These are phyloP conservation scores for Papilio elwesi DNA, from an alignment of 2,888 invertebrate species.

Conservation along the genomic window DNA sequence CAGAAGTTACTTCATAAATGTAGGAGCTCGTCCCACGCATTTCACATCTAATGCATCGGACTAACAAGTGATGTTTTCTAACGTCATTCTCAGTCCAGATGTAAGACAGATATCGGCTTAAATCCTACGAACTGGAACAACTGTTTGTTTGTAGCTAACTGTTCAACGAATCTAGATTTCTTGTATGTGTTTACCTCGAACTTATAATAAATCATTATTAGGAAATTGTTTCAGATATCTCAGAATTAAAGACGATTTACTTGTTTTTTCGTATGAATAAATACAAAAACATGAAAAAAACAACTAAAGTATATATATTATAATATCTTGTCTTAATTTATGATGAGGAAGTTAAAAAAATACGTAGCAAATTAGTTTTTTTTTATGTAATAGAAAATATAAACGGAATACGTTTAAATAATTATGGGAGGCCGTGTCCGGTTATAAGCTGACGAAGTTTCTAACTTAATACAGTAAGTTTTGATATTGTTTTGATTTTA, in stretches of 20 bases:
- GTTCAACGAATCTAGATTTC: conserved; percentile 4
- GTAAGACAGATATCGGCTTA: conserved; percentile 32
- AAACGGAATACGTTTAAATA: no score
- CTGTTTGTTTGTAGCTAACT: conserved; percentile 13
- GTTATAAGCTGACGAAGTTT: no score
- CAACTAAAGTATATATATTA: no score
- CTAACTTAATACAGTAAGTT: no score
- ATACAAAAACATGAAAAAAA: no score
- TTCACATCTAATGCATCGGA: conserved; percentile 10
- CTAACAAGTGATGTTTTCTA: conserved; percentile 6
- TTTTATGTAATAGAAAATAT: no score
- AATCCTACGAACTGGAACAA: conserved; percentile 16
- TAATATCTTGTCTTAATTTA: no score
- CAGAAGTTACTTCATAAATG: conserved; percentile 22
- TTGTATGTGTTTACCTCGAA: neutral
- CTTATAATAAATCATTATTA: neutral
- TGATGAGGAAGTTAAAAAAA: no score
- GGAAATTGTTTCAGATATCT: neutral
- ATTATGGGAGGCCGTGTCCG: no score
- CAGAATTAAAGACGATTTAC: neutral
- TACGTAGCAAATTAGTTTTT: no score
- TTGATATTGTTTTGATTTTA: no score
- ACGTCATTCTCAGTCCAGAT: conserved; percentile 33
- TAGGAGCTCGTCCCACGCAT: neutral
- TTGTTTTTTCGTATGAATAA: neutral